Evolutionary conservation across 2,888 invertebrate genomes (phyloP).

Genomic region (Onthophagus sagittarius): DNA sequence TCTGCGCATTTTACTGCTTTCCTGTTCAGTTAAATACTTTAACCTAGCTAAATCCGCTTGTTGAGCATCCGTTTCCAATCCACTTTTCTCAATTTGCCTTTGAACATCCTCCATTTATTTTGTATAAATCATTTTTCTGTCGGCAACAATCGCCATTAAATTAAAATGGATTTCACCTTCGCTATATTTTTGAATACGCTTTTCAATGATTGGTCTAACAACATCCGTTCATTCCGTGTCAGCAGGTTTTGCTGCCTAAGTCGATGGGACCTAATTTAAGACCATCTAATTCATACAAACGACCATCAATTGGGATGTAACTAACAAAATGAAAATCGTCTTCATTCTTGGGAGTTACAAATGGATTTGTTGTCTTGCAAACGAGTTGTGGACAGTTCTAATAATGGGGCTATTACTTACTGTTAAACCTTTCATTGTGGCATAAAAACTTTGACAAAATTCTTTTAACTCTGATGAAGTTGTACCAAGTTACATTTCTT

Average conservation of each 20-base stretch:
- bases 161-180: conserved; percentile 98
- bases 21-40: conserved; percentile 75
- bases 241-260: conserved; percentile 73
- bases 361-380: conserved; percentile 81
- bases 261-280: conserved; percentile 93
- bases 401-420: conserved; percentile 94
- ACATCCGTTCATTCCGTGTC: conserved; percentile 88
- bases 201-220: conserved; percentile 86
- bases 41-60: conserved; percentile 73
- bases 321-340: conserved; percentile 97
- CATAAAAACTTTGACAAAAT: conserved; percentile 83
- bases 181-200: conserved; percentile 88
- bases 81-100: conserved; percentile 58
- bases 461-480: conserved; percentile 73
- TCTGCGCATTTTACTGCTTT: conserved; percentile 76
- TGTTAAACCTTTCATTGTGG: conserved; percentile 87
- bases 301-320: conserved; percentile 89
- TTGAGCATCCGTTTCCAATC: conserved; percentile 71
- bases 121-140: conserved; percentile 81
- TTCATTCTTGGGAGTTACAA: conserved; percentile 73
- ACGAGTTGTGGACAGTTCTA: conserved; percentile 93
- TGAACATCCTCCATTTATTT: conserved; percentile 67
- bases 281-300: conserved; percentile 94
- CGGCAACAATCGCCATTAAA: conserved; percentile 94
- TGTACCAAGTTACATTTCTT: conserved; percentile 77